Evolutionary conservation across 2,113 vertebrate genomes (phyloP).

Genomic region (Planiliza haematocheilus): DNA sequence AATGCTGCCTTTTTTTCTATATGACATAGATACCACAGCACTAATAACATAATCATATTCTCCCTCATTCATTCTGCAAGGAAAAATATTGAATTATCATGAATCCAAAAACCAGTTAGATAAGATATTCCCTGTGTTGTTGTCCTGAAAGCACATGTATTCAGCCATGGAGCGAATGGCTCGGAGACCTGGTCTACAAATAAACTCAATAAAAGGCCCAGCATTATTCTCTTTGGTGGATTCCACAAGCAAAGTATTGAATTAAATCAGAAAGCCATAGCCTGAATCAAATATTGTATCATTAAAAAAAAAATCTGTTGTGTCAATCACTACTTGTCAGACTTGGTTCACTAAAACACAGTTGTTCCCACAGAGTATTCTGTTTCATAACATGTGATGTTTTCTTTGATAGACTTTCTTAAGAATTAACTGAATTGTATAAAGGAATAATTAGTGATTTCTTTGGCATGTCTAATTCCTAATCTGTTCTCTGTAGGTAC

Average conservation of each 20-base stretch:
- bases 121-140: conserved; percentile 70
- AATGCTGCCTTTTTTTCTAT: conserved; percentile 69
- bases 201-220: conserved; percentile 67
- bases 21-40: conserved; percentile 79
- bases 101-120: conserved; percentile 74
- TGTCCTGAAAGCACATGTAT: conserved; percentile 70
- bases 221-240: conserved; percentile 71
- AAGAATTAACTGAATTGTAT: no score
- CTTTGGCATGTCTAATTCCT: neutral
- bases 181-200: conserved; percentile 66
- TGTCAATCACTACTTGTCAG: conserved; percentile 32
- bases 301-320: conserved; percentile 28
- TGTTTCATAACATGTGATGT: neutral
- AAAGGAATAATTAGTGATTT: neutral
- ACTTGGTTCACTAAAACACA: conserved; percentile 4
- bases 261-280: conserved; percentile 62
- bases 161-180: conserved; percentile 58
- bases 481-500: conserved; percentile 84
- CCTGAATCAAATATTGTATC: conserved; percentile 48
- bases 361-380: conserved; percentile 1
- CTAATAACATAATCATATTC: conserved; percentile 76
- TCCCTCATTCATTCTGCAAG: conserved; percentile 75
- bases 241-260: conserved; percentile 73
- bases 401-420: neutral
- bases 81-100: conserved; percentile 77